phyloP scores from a whole-genome alignment of 2,113 vertebrate genomes.

The Puffinus mauretanicus region DNA sequence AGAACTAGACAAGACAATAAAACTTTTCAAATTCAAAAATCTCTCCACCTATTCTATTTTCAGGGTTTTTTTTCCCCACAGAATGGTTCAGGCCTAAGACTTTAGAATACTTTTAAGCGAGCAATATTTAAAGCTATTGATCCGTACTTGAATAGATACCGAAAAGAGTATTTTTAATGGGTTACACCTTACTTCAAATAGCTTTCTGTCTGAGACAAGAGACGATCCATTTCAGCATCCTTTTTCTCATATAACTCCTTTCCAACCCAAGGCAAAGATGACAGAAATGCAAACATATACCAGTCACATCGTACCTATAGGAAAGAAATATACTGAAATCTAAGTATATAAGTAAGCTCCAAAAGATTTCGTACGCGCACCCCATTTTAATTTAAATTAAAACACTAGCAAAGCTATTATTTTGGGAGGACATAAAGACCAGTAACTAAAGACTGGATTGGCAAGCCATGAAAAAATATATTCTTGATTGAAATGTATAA shows the following conservation, averaged over 20 bases:
- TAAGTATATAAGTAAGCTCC: not conserved
- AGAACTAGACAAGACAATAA: not conserved
- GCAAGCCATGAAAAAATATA: accelerated
- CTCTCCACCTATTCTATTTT: not conserved
- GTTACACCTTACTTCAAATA: constrained; percentile 87
- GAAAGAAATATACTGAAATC: not conserved
- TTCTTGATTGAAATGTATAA: not conserved
- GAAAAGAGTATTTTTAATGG: not conserved
- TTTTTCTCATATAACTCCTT: constrained; percentile 98
- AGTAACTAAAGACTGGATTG: not conserved
- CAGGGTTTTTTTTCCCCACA: accelerated
- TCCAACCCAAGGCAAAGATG: constrained; percentile 96
- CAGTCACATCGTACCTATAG: constrained; percentile 92
- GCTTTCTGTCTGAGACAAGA: constrained; percentile 90
- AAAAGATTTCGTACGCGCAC: not conserved
- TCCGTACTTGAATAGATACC: accelerated
- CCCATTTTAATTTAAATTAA: not conserved
- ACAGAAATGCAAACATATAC: constrained; percentile 93
- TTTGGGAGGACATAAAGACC: not conserved
- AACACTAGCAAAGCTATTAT: not conserved
- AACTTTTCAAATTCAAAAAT: not conserved
- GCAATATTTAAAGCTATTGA: not conserved
- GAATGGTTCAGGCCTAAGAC: not conserved
- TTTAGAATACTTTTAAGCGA: not conserved
- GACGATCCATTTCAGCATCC: constrained; percentile 95